phyloP scores from a whole-genome alignment of 2,888 invertebrate genomes.

The Scrobipalpa costella region DNA sequence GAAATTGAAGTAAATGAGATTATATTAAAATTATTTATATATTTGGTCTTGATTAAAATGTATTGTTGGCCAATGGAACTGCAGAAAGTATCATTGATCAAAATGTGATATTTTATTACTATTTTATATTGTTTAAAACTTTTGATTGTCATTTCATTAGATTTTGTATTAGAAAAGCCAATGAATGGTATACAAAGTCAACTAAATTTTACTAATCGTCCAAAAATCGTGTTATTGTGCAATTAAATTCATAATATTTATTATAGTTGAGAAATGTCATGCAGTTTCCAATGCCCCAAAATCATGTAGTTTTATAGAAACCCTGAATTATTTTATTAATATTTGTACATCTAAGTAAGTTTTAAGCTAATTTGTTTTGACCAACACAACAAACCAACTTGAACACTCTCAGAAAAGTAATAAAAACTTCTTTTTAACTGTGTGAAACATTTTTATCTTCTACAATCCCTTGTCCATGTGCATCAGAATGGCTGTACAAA shows the following conservation, averaged over 20 bases:
- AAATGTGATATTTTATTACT: slow-evolving; percentile 74
- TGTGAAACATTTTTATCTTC: slow-evolving; percentile 52
- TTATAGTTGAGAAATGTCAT: slow-evolving; percentile 57
- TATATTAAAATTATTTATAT: slow-evolving; percentile 42
- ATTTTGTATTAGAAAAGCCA: slow-evolving; percentile 3
- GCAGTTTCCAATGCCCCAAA: slow-evolving; percentile 73
- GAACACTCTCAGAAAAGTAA: slow-evolving; percentile 46
- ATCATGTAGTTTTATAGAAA: slow-evolving; percentile 38
- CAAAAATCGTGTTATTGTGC: slow-evolving; percentile 28
- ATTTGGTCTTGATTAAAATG: slow-evolving; percentile 44
- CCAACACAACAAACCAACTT: no score
- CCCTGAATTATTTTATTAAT: slow-evolving; percentile 36
- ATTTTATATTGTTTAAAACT: slow-evolving; percentile 26
- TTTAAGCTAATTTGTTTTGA: slow-evolving; percentile 37
- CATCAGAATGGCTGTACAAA: no score
- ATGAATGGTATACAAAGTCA: slow-evolving; percentile 28
- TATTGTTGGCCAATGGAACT: slow-evolving; percentile 61
- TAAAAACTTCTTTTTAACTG: slow-evolving; percentile 63
- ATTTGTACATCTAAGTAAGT: slow-evolving; percentile 39
- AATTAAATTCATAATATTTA: slow-evolving; percentile 29
- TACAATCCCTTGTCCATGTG: neutral
- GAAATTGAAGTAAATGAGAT: slow-evolving; percentile 45
- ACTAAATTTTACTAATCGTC: slow-evolving; percentile 28
- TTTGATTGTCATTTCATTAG: slow-evolving; percentile 2
- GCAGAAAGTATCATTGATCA: slow-evolving; percentile 70